Conservation (phyloP, 1,140 invertebrate species). For the Thalassaphorura encarpata region DNA sequence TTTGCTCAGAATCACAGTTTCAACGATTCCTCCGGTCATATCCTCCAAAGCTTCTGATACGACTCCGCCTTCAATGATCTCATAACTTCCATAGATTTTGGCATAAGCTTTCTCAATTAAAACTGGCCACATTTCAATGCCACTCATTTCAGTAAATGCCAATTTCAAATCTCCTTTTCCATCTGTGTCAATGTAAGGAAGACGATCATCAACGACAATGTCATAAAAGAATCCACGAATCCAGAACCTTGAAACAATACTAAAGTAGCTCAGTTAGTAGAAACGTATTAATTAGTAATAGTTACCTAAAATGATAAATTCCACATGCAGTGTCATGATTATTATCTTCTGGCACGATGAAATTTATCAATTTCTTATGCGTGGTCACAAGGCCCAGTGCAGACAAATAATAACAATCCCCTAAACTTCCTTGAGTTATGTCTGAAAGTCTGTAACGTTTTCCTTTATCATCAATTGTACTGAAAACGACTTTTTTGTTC, state of each 20-base stretch:
- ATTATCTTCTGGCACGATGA: background rate
- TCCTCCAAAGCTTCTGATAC: background rate
- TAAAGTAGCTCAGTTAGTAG: background rate
- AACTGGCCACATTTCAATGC: background rate
- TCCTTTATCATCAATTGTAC: background rate
- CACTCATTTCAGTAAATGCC: background rate
- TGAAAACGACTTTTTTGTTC: background rate
- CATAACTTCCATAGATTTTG: background rate
- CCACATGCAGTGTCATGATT: background rate
- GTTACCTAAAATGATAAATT: background rate
- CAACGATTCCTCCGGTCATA: background rate
- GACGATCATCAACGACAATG: background rate
- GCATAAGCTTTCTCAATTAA: constrained; percentile 1
- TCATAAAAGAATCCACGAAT: background rate
- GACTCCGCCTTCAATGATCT: background rate
- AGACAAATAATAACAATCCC: background rate
- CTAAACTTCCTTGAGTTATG: background rate
- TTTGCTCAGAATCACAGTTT: no score
- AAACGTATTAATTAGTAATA: background rate
- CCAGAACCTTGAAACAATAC: background rate
- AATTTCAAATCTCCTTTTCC: no score
- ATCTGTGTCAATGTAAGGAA: background rate
- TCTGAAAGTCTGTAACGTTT: background rate
- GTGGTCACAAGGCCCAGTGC: background rate
- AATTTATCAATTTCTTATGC: background rate